Conservation (phyloP, 2,888 invertebrate species). For the Venustoraphidia nigricollis region DNA sequence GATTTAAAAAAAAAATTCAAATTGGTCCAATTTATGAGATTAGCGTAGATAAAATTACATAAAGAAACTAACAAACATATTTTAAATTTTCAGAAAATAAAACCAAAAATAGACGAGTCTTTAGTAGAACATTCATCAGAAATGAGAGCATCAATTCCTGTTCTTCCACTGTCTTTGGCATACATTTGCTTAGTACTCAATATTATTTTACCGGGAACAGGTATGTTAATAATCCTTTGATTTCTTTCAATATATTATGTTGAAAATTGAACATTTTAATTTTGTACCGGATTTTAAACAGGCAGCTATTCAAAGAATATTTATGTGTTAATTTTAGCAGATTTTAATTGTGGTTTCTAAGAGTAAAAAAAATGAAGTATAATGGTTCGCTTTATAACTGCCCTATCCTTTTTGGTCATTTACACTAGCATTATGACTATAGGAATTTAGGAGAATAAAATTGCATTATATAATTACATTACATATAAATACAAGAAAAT, state of each 20-base stretch:
- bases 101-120: slow-evolving; percentile 58
- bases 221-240: slow-evolving; percentile 28
- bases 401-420: too few relatives aligned
- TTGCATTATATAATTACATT: too few relatives aligned
- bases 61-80: neutral
- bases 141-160: slow-evolving; percentile 86
- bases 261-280: too few relatives aligned
- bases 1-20: neutral
- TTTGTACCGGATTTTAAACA: too few relatives aligned
- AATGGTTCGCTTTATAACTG: too few relatives aligned
- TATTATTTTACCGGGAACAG: slow-evolving; percentile 60
- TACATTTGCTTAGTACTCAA: slow-evolving; percentile 79
- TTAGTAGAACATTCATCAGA: slow-evolving; percentile 70
- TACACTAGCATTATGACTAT: too few relatives aligned
- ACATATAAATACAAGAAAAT: too few relatives aligned
- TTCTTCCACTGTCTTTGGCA: slow-evolving; percentile 72
- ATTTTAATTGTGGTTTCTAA: too few relatives aligned
- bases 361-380: too few relatives aligned
- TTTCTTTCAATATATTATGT: neutral
- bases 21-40: neutral
- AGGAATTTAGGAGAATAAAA: too few relatives aligned
- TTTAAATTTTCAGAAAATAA: slow-evolving; percentile 41
- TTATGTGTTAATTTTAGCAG: too few relatives aligned
- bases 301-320: too few relatives aligned
- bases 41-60: neutral